phyloP scores from a whole-genome alignment of 2,113 vertebrate species.

The Poecilia latipinna region DNA sequence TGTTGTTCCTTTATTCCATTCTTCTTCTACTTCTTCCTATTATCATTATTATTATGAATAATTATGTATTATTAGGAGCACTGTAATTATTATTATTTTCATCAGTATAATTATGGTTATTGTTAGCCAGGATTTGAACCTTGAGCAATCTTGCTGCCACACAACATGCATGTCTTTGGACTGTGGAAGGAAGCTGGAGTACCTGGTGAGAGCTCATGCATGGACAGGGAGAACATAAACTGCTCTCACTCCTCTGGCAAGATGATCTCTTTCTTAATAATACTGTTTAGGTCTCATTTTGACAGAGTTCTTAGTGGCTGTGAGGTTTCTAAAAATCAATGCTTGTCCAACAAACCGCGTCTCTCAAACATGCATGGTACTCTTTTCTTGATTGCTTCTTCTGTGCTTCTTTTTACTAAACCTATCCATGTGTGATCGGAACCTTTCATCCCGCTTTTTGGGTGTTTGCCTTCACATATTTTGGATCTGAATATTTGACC shows the following conservation, averaged over 20 bases:
- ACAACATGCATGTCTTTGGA: not conserved
- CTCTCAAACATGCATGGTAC: too few species aligned
- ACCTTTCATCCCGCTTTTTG: not conserved
- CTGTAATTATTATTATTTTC: not conserved
- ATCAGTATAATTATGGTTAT: not conserved
- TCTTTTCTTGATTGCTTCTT: not conserved
- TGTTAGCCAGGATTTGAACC: not conserved
- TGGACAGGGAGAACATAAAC: too few species aligned
- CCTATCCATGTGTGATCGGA: not conserved
- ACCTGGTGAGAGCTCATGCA: not conserved
- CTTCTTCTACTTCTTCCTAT: not conserved
- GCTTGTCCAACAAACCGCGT: too few species aligned
- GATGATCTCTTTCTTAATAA: not conserved
- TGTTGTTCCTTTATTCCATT: not conserved
- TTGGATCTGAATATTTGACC: not conserved
- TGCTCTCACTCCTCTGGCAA: not conserved
- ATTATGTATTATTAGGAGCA: not conserved
- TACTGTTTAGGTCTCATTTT: not conserved
- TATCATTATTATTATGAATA: not conserved
- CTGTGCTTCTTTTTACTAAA: not conserved
- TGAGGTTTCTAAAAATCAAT: too few species aligned
- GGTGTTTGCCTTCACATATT: not conserved
- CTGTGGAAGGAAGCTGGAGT: not conserved
- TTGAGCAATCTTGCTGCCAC: not conserved
- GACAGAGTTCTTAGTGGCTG: too few species aligned